Evolutionary conservation across 2,888 invertebrate species (phyloP), one percentile per base, ranked within the genome.

Genomic region (Dasypogon diadema): DNA sequence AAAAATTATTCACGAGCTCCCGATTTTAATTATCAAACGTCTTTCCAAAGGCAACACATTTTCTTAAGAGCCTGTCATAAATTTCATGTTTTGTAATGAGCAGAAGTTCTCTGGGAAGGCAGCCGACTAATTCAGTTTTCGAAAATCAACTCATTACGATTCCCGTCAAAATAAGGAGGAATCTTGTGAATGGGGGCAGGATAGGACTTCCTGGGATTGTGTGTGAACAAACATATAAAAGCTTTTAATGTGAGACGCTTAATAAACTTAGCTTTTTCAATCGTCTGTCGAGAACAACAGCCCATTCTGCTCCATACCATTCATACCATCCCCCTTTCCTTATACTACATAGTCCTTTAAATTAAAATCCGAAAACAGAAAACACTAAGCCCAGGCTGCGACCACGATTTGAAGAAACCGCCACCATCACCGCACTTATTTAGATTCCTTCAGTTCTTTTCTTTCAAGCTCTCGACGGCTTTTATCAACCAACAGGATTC

Each of bases 241-340:
- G 80, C 80, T 80, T 79, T 80, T 80, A 80, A 80, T 79, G 79
- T 77, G 63, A 77, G 78, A 77, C 48, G 77, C 63, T 75, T 79
- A 63, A 77, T 77, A 77, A 75, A 75, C 72, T 76, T 76, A 37
- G 73, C 74, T 26, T 75, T 76, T 74, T 74, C 77, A 74, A 70
- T 76, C 51, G 72, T 76, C 63, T 54, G 42, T 63, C 12, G 56
- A 56, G 56, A 73, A 73, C 56, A 73, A 56, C 22, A 30, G 70
- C 48, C 18, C 18, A n/a, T 70, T 21, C 54, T 21, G 65, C 48
- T 16, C 14, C 65, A 48, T 12, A 10, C 12, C 2, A n/a, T n/a
- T n/a, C n/a, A n/a, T 4, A 1, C 70, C 21, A n/a, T 4, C 30
- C 14, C 68, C 8, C 26, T 16, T 18, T 30, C 26, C 37, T n/a